phyloP scores from a whole-genome alignment of 1,140 invertebrate species.

The Cyclina sinensis region DNA sequence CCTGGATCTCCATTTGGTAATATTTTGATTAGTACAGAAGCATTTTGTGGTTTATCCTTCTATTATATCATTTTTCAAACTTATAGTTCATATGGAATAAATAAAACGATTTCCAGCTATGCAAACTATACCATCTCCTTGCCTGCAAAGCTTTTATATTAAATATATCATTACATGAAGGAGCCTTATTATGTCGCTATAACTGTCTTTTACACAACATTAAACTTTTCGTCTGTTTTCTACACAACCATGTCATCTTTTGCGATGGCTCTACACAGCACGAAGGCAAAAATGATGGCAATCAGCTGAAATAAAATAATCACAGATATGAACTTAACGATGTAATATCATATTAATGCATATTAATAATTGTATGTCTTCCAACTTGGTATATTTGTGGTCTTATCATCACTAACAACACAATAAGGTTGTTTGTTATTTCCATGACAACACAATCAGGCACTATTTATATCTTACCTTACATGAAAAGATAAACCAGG shows the following conservation, averaged over 20 bases:
- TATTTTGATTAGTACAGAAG: too few species aligned
- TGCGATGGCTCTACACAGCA: constrained; percentile 54
- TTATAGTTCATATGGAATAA: too few species aligned
- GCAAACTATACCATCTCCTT: too few species aligned
- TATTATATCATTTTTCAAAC: too few species aligned
- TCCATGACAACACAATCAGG: not conserved
- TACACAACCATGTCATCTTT: constrained; percentile 44
- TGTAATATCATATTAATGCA: not conserved
- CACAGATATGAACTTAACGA: not conserved
- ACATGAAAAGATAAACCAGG: not conserved
- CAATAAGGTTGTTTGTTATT: not conserved
- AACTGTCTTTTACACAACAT: too few species aligned
- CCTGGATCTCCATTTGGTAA: too few species aligned
- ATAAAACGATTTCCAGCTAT: too few species aligned
- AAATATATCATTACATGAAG: too few species aligned
- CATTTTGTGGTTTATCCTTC: too few species aligned
- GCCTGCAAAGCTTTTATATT: too few species aligned
- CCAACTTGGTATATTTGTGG: not conserved
- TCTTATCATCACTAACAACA: not conserved
- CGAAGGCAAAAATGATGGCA: constrained; percentile 49
- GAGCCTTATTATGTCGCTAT: too few species aligned
- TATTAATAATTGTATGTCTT: not conserved
- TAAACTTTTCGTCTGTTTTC: too few species aligned
- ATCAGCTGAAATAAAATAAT: constrained; percentile 43
- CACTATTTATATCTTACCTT: not conserved